A percentile compares a stretch with the other conserved stretches of the same genome.
These are phyloP conservation scores for Trichogramma evanescens DNA, from an alignment of 2,888 invertebrate species.

Conservation along the genomic window DNA sequence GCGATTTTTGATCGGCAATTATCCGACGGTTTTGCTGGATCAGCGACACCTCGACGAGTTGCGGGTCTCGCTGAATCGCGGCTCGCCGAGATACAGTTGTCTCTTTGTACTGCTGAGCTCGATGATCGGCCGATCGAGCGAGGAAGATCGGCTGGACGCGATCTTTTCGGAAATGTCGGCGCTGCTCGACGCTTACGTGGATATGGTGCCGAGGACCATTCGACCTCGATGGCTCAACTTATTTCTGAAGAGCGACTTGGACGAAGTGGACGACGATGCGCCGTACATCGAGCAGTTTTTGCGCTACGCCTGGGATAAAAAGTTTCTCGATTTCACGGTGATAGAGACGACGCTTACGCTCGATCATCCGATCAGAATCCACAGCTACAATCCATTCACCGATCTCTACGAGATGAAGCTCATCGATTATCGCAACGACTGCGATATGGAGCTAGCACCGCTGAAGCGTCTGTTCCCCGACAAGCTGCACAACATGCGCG, in stretches of 20 bases:
- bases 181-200: background rate
- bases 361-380: conserved; percentile 8
- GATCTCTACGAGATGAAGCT: conserved; percentile 1
- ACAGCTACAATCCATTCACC: conserved; percentile 22
- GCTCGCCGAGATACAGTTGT: no score
- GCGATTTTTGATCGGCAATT: no score
- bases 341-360: conserved; percentile 3
- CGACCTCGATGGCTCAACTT: conserved; percentile 5
- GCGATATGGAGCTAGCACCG: background rate
- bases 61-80: no score
- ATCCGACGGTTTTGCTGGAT: no score
- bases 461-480: conserved; percentile 23
- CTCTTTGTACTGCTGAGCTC: no score
- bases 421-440: background rate
- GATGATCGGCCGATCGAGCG: no score
- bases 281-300: background rate
- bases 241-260: background rate
- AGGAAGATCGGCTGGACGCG: no score
- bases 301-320: background rate
- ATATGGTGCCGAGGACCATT: background rate
- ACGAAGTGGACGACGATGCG: background rate
- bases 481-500: conserved; percentile 24
- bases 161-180: background rate
- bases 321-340: conserved; percentile 8
- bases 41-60: no score